These are phyloP conservation scores for Rhea pennata DNA, from an alignment of 2,113 vertebrate species.

Conservation along the genomic window DNA sequence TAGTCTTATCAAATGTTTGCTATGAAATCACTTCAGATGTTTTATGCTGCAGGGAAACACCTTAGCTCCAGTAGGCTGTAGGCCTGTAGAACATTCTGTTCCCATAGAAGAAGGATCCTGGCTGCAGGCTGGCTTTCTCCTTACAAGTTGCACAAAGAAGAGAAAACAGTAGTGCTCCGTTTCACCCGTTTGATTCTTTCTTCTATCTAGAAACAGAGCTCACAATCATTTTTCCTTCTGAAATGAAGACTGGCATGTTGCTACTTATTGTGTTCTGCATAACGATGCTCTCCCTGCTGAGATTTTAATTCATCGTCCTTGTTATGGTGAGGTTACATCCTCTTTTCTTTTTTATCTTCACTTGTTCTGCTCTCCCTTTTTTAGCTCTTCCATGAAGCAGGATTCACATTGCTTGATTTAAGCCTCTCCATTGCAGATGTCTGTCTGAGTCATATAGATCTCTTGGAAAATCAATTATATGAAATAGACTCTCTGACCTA, in stretches of 20 bases:
- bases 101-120: not conserved
- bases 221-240: not conserved
- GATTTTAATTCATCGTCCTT: not conserved
- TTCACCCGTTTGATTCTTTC: not conserved
- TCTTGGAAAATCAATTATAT: not conserved
- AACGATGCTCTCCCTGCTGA: not conserved
- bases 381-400: not conserved
- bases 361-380: not conserved
- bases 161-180: not conserved
- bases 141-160: not conserved
- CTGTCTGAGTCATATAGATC: not conserved
- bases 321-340: not conserved
- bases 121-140: not conserved
- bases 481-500: not conserved
- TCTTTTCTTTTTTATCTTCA: not conserved
- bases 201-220: not conserved
- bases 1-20: not conserved
- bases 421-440: not conserved
- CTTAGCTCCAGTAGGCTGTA: rapidly evolving
- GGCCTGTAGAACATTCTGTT: not conserved
- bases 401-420: not conserved
- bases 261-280: not conserved
- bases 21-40: not conserved
- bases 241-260: not conserved
- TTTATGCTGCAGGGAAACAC: not conserved